Evolutionary conservation across 2,888 invertebrate species (phyloP), one percentile per base, ranked within the genome.

Genomic region (Trachelus troglodyta): DNA sequence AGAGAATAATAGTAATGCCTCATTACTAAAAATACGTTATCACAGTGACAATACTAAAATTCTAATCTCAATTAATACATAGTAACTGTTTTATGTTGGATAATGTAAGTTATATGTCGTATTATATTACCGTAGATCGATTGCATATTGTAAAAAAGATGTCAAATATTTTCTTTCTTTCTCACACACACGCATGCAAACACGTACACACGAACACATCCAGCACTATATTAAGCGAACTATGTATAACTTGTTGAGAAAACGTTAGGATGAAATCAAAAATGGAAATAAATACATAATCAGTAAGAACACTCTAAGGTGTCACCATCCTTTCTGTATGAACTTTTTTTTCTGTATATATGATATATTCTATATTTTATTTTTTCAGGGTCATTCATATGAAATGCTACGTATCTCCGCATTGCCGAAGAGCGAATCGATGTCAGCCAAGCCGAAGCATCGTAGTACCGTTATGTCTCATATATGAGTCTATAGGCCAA

Each of bases 401-500:
- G 69, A 78, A 69, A 78, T 77, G 34, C 78, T 76, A 56, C 73
- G n/a, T 40, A 78, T 76, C 73, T 73, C 73, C 78, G 76, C 78
- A 71, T 76, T 73, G 77, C 77, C 81, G 76, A 81, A 80, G 82
- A 84, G 78, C 81, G 89, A 90, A 90, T 90, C 86, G 88, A 89
- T 90, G 90, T 88, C 90, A 89, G 84, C 79, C 86, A 84, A 83
- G 86, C 82, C 86, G 82, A 86, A 87, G 87, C 86, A 88, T 89
- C 86, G 85, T 81, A 84, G 89, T 91, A 90, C 91, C 91, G 91
- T 91, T 91, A 91, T 87, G 87, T 88, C 90, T 89, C 87, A 86
- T 88, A 89, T 90, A 89, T 88, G 88, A 89, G 89, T 88, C 56
- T 88, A 35, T 35, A 35, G 12, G 35, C 35, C 35, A 35, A 35